These are phyloP conservation scores for Sparidentex hasta DNA, from an alignment of 2,797 vertebrate genomes.

Conservation along the genomic window DNA sequence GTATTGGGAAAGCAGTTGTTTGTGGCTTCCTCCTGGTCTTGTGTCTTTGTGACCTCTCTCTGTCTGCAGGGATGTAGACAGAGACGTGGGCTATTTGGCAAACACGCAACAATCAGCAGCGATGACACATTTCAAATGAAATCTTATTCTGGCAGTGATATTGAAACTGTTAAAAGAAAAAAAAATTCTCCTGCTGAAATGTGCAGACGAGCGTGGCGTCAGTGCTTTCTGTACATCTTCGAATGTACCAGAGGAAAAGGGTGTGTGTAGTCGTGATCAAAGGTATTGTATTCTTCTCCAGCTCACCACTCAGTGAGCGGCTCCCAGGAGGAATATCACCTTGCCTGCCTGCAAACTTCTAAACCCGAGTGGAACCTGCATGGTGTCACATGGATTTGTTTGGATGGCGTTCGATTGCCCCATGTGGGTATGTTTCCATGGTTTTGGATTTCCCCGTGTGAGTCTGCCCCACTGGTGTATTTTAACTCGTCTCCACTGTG, in stretches of 20 bases:
- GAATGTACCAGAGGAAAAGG: constrained; percentile 12
- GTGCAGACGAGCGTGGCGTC: neutral
- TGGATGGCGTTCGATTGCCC: constrained; percentile 69
- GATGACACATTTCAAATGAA: constrained; percentile 23
- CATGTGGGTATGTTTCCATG: constrained; percentile 78
- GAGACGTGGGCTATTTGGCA: constrained; percentile 17
- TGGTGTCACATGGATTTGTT: constrained; percentile 74
- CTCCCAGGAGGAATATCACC: constrained; percentile 58
- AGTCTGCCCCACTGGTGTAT: constrained; percentile 55
- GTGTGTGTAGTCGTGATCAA: constrained; percentile 30
- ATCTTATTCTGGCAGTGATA: constrained; percentile 18
- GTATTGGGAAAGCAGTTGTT: neutral
- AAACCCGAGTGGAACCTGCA: constrained; percentile 43
- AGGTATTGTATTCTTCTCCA: constrained; percentile 35
- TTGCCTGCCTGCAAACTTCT: constrained; percentile 58
- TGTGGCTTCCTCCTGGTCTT: constrained; percentile 11
- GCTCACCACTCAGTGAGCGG: constrained; percentile 30
- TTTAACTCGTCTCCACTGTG: constrained; percentile 62
- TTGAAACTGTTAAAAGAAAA: constrained; percentile 13
- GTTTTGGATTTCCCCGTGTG: constrained; percentile 70
- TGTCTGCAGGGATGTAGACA: neutral
- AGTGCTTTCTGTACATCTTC: constrained; percentile 10
- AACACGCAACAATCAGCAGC: constrained; percentile 21
- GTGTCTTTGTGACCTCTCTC: constrained; percentile 27
- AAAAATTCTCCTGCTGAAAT: neutral